Evolutionary conservation across 2,888 invertebrate genomes (phyloP).

Genomic region (Gymnoscelis rufifasciata): DNA sequence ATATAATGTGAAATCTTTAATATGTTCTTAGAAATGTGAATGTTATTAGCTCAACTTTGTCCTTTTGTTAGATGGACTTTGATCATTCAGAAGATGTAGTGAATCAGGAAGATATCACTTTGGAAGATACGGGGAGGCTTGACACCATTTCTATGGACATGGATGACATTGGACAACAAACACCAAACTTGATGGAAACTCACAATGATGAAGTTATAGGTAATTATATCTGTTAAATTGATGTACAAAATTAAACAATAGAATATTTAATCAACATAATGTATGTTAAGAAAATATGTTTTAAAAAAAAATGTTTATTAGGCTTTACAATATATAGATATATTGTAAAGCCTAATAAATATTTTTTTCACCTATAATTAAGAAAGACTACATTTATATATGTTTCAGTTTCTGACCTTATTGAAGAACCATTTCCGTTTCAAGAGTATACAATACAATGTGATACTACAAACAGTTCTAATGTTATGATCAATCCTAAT

Average conservation of each 20-base stretch:
- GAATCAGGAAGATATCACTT: conserved; percentile 51
- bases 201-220: conserved; percentile 69
- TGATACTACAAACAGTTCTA: conserved; percentile 43
- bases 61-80: conserved; percentile 58
- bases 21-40: too few relatives aligned
- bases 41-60: not conserved
- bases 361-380: too few relatives aligned
- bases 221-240: conserved; percentile 20
- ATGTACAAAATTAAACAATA: too few relatives aligned
- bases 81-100: conserved; percentile 54
- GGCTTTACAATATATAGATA: too few relatives aligned
- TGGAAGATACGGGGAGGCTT: conserved; percentile 46
- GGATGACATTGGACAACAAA: conserved; percentile 58
- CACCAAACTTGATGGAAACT: conserved; percentile 58
- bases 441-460: conserved; percentile 57
- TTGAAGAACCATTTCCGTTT: conserved; percentile 60
- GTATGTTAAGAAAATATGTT: too few relatives aligned
- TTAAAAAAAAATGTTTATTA: too few relatives aligned
- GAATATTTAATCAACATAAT: too few relatives aligned
- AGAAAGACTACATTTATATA: not conserved
- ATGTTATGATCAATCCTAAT: conserved; percentile 48
- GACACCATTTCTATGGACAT: conserved; percentile 63
- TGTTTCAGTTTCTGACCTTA: conserved; percentile 57
- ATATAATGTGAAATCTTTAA: too few relatives aligned
- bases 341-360: too few relatives aligned